Conservation (phyloP, 2,797 vertebrate species). For the Octomys mimax region DNA sequence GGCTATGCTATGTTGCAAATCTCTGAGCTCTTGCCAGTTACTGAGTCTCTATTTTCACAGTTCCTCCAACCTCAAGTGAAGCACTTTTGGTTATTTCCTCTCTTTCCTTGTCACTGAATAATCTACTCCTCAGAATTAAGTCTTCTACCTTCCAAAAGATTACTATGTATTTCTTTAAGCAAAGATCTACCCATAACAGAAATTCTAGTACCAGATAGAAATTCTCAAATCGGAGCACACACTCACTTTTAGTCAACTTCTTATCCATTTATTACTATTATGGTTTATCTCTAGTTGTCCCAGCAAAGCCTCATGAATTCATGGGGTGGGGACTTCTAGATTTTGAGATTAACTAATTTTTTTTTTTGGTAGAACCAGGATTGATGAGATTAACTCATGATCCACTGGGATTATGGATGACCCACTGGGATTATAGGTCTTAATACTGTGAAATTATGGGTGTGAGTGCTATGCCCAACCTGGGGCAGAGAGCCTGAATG, state of each 20-base stretch:
- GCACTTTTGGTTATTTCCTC: background rate
- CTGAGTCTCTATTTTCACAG: background rate
- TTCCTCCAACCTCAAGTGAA: constrained; percentile 6
- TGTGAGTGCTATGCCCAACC: no score
- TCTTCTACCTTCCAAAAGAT: background rate
- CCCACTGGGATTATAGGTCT: no score
- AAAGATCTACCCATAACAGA: background rate
- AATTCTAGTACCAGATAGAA: background rate
- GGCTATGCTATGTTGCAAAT: background rate
- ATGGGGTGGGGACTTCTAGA: no score
- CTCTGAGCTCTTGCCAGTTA: background rate
- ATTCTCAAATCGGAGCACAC: background rate
- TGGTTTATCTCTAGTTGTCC: no score
- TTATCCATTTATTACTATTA: background rate
- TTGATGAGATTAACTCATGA: no score
- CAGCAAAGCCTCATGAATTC: no score
- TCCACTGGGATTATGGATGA: no score
- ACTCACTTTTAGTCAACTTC: background rate
- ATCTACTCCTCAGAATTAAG: background rate
- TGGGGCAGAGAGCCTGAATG: no score
- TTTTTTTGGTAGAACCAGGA: no score
- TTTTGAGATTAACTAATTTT: no score
- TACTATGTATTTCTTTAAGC: background rate
- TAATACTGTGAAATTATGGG: no score
- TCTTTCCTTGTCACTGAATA: background rate